A percentile compares a stretch with the other conserved stretches of the same genome.
Evolutionary conservation across 1,140 invertebrate genomes (phyloP).

Genomic region (Scaptodrosophila lebanonensis): DNA sequence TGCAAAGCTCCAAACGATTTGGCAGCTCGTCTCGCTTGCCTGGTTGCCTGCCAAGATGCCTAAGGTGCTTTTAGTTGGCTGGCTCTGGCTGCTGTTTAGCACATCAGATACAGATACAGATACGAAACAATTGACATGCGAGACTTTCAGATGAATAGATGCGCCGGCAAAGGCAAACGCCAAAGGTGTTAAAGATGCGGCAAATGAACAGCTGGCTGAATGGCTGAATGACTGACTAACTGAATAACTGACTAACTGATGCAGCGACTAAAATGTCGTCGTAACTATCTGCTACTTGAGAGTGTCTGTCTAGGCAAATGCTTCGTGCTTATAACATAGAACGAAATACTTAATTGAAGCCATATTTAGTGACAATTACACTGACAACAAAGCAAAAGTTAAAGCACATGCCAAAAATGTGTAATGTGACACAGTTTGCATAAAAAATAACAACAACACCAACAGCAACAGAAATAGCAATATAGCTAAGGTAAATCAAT

Average conservation of each 20-base stretch:
- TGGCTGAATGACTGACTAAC: constrained; percentile 30
- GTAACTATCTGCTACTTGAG: background rate
- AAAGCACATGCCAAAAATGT: constrained; percentile 27
- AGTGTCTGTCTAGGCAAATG: background rate
- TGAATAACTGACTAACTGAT: constrained; percentile 35
- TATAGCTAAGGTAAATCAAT: too few species aligned
- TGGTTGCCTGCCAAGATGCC: constrained; percentile 9
- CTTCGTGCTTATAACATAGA: constrained; percentile 20
- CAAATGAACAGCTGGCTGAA: constrained; percentile 26
- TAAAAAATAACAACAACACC: background rate
- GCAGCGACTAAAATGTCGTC: background rate
- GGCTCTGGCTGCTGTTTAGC: too few species aligned
- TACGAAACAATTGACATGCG: constrained; percentile 34
- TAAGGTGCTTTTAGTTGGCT: constrained; percentile 16
- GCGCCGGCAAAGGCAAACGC: too few species aligned
- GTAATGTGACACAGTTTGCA: constrained; percentile 41
- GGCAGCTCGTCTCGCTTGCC: constrained; percentile 5
- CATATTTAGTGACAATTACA: constrained; percentile 55
- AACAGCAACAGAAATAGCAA: background rate
- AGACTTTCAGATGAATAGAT: too few species aligned
- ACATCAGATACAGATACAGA: background rate
- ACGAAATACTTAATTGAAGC: constrained; percentile 42
- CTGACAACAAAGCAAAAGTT: constrained; percentile 14
- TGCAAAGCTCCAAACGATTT: too few species aligned
- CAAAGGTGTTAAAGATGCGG: constrained; percentile 46